Conservation (phyloP, 2,888 invertebrate genomes). For the Aradus depressus region DNA sequence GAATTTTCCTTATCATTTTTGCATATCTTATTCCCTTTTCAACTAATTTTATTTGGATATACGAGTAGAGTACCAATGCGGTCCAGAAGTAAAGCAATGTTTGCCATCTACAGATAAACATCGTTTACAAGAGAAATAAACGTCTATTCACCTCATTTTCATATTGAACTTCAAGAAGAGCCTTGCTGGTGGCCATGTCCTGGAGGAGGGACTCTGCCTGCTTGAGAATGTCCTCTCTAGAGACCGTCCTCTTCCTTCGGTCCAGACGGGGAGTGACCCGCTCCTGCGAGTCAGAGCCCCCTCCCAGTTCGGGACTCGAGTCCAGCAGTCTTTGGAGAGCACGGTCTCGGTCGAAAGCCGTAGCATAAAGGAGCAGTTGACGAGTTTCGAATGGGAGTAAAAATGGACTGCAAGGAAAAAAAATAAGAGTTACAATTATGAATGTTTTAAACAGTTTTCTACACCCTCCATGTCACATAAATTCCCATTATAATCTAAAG, state of each 20-base stretch:
- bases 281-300: conserved; percentile 62
- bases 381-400: conserved; percentile 95
- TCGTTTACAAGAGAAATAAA: no score
- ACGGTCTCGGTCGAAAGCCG: conserved; percentile 94
- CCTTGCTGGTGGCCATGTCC: conserved; percentile 83
- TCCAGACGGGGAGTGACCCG: conserved; percentile 89
- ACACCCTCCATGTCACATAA: not conserved
- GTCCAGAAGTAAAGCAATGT: no score
- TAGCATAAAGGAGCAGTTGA: conserved; percentile 91
- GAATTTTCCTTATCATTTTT: no score
- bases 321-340: conserved; percentile 91
- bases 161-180: conserved; percentile 77
- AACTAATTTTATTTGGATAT: no score
- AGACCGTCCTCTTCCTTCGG: conserved; percentile 81
- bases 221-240: conserved; percentile 78
- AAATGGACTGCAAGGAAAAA: conserved; percentile 59
- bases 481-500: no score
- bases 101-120: no score
- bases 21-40: no score
- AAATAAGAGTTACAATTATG: conserved; percentile 1
- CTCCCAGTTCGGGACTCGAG: conserved; percentile 75
- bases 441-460: not conserved
- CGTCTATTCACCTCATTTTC: conserved; percentile 50
- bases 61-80: no score
- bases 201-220: conserved; percentile 93